A percentile compares a stretch with the other conserved stretches of the same genome.
phyloP scores from a whole-genome alignment of 2,888 invertebrate species.

The Metacarcinus magister region DNA sequence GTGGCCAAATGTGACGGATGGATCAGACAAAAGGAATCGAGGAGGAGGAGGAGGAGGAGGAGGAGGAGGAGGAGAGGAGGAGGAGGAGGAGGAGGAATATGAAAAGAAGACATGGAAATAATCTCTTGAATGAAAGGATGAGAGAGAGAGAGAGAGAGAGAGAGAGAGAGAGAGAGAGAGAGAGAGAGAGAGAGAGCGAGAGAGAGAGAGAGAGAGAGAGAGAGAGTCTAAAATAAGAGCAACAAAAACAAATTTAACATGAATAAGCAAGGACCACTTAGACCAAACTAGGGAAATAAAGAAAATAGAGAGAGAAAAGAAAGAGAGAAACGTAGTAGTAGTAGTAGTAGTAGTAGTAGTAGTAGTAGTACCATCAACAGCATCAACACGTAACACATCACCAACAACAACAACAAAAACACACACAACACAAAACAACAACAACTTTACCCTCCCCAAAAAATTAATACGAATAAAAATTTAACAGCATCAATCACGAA shows the following conservation, averaged over 20 bases:
- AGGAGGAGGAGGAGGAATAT: background rate
- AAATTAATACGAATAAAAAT: background rate
- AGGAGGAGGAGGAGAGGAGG: background rate
- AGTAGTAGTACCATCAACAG: too few relatives aligned
- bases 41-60: background rate
- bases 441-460: background rate
- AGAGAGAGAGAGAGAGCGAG: constrained; percentile 14
- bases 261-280: background rate
- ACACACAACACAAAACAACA: background rate
- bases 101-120: background rate
- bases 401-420: background rate
- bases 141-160: background rate
- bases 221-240: background rate
- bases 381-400: too few relatives aligned
- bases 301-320: background rate
- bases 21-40: background rate
- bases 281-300: background rate
- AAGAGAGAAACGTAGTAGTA: background rate
- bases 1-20: too few relatives aligned
- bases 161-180: background rate
- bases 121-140: background rate
- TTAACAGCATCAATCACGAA: background rate
- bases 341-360: background rate
- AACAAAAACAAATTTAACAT: background rate
- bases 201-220: constrained; percentile 22